Percentiles rank a stretch among this genome's conserved stretches.
Evolutionary conservation across 2,797 vertebrate species (phyloP).

Genomic region (Pseudochirops corinnae): DNA sequence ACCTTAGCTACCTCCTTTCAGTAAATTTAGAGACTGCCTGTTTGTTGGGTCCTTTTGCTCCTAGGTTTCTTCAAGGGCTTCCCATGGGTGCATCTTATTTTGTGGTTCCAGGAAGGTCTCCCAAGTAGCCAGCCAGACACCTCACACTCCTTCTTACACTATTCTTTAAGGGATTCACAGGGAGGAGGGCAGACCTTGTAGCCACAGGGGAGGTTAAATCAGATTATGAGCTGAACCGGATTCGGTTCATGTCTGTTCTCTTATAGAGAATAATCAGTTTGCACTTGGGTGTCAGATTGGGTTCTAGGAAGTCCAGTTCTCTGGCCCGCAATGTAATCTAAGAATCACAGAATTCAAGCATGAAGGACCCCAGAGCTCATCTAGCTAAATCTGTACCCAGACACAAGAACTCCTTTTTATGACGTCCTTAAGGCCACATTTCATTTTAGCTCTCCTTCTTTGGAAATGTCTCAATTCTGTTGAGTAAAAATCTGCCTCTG

Average conservation of each 20-base stretch:
- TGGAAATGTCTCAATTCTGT: neutral
- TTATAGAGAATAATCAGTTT: neutral
- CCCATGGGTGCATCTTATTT: neutral
- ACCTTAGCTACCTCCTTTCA: neutral
- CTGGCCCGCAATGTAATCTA: neutral
- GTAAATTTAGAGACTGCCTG: neutral
- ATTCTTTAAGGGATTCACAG: neutral
- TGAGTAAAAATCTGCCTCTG: neutral
- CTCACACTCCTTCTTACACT: neutral
- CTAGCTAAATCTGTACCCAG: neutral
- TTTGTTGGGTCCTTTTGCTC: neutral
- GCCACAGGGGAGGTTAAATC: neutral
- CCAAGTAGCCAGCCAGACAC: neutral
- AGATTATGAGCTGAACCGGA: neutral
- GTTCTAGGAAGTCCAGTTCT: neutral
- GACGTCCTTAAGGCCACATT: neutral
- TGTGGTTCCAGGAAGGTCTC: neutral
- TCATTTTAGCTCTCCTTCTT: neutral
- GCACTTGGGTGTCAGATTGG: neutral
- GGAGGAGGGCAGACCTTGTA: neutral
- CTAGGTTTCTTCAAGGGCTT: neutral
- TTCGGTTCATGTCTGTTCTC: neutral
- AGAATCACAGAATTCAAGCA: neutral
- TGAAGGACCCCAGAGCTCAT: neutral
- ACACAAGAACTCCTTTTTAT: neutral